A percentile compares a stretch with the other conserved stretches of the same genome.
These are phyloP conservation scores for Rhynchomys soricoides DNA, from an alignment of 2,113 vertebrate genomes.

Conservation along the genomic window DNA sequence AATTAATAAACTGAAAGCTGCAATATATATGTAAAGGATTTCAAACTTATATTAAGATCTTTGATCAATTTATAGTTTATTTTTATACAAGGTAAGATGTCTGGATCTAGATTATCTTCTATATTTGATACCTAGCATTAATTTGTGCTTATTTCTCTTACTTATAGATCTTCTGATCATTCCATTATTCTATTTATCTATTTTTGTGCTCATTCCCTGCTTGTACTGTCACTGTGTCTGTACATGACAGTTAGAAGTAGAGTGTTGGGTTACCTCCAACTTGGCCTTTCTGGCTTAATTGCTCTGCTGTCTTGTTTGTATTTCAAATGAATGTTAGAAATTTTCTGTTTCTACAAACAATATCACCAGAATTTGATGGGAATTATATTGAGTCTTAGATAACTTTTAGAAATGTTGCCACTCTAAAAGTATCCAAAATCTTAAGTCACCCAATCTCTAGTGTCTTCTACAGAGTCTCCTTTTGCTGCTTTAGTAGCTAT, in stretches of 20 bases:
- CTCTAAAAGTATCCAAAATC: not conserved
- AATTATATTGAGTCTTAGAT: not conserved
- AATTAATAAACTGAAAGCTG: not conserved
- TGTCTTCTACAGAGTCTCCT: not conserved
- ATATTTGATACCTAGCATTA: not conserved
- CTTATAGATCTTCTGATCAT: not conserved
- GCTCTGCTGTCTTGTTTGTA: not conserved
- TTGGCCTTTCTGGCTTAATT: not conserved
- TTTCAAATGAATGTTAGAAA: not conserved
- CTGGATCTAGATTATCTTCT: not conserved
- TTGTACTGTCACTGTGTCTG: not conserved
- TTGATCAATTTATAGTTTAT: not conserved
- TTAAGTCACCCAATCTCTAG: not conserved
- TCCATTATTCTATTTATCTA: not conserved
- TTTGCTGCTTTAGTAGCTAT: not conserved
- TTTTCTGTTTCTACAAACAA: not conserved
- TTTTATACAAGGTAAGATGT: not conserved
- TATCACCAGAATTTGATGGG: not conserved
- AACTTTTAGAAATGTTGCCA: not conserved
- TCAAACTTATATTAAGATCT: not conserved
- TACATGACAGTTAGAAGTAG: not conserved
- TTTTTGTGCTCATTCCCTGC: not conserved
- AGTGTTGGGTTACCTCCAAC: not conserved
- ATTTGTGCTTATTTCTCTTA: not conserved
- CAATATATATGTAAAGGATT: not conserved